Base-by-base conservation (phyloP, 1,140 invertebrate genomes). In the Hestina assimilis region DNA sequence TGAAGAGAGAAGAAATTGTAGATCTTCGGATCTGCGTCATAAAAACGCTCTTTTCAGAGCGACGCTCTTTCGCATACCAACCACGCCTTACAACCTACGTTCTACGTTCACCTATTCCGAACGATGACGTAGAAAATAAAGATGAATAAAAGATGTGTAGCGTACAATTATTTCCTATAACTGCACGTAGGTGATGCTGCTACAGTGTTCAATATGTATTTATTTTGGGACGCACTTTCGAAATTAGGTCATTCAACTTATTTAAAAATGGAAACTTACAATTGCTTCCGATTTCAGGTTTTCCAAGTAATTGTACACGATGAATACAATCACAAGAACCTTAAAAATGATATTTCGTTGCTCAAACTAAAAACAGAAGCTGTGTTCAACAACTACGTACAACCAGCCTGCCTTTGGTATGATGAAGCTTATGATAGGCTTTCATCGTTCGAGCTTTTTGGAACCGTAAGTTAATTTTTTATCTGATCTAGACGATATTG, bases 331-430 rank as follows among this genome's bases (percentile, higher is more conserved):
- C 14, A 21, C 0, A 63, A 40, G 1, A 53, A 38, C 2, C 33
- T 87, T 7, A 48, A 73, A 14, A 75, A 82, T 33, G 66, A 69
- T 38, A 69, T 64, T 14, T 46, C 62, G 5, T 43, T 87, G 5
- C n/a, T 87, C 9, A 83, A 80, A 66, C 28, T 87, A 23, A 77
- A 61, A 14, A 62, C 73, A 4, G 66, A 73, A 59, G 76, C 65
- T 0, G 45, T 52, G 0, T 83, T 67, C 28, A 66, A 59, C 26
- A 69, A 81, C n/a, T 84, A 82, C 35, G 67, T 87, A 0, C 84
- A 85, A 54, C 82, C 84, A n/a, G 77, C 80, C 2, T 87, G 84
- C 41, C 33, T 87, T 7, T 86, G 82, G 84, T 42, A 66, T 11
- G 19, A 41, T 0, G 26, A 50, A 1, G 60, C 55, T 5, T 47